Conservation (phyloP, 30 jellyfish, hydroid and myxozoan species). For the Hydractinia echinata region DNA sequence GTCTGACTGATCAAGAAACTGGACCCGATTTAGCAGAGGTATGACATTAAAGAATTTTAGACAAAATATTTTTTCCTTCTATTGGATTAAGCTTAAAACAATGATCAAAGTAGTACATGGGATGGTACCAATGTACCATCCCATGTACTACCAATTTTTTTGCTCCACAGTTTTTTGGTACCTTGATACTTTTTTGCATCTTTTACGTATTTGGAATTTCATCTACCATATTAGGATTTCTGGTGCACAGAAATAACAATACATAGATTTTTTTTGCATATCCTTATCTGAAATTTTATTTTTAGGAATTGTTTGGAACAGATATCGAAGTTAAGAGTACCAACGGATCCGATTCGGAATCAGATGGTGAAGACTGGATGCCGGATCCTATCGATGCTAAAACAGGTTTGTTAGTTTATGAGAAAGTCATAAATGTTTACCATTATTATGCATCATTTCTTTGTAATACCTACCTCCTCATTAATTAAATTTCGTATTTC, state of each 20-base stretch:
- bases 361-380: slow-evolving; percentile 97
- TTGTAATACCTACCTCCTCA: not conserved
- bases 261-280: not conserved
- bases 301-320: slow-evolving; percentile 76
- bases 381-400: slow-evolving; percentile 97
- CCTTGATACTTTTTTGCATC: too few species aligned
- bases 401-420: slow-evolving; percentile 43
- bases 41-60: not conserved
- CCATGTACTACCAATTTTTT: too few species aligned
- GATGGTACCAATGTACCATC: too few species aligned
- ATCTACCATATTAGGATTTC: not conserved
- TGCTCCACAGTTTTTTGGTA: too few species aligned
- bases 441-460: not conserved
- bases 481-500: not conserved
- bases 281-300: not conserved
- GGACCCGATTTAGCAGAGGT: slow-evolving; percentile 99
- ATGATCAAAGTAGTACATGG: too few species aligned
- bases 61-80: not conserved
- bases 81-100: too few species aligned
- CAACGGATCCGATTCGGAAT: slow-evolving; percentile 52
- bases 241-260: not conserved
- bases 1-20: slow-evolving; percentile 93
- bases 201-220: too few species aligned
- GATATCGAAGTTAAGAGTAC: slow-evolving; percentile 48
- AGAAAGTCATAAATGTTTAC: too few species aligned